Base-by-base conservation (phyloP, 2,888 invertebrate species). In the Clostera curtula region DNA sequence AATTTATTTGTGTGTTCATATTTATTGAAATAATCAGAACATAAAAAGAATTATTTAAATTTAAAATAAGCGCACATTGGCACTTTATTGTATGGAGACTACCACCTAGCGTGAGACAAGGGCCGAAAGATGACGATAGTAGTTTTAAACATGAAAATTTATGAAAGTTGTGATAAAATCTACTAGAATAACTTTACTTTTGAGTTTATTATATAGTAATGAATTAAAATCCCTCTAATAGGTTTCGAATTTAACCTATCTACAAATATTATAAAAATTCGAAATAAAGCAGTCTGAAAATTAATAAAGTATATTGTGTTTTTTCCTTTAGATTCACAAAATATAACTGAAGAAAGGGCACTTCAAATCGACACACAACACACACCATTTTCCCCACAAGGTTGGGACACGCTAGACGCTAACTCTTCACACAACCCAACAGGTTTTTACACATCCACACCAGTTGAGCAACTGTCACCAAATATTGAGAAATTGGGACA, bases 351-450 rank as follows among this genome's bases (percentile, higher is more conserved):
- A 60, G 64, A 70, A 58, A 70, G 64, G 70, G 68, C 74, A 68
- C 62, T 62, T 52, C 69, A 67, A 58, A 73, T 64, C 56, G 67
- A 79, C 67, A 79, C 76, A 66, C 61, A 56, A 63, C 65, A 76
- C 63, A 77, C 74, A 62, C 60, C 62, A 56, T 58, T 71, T 72
- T 76, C 80, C 60, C 74, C 79, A 34, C 69, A 67, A 49, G 72
- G 69, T 57, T 76, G 77, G 77, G 79, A 77, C 48, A 49, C 51
- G 34, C 51, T 65, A 34, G 77, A 73, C 66, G 66, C 62, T 58
- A 74, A 62, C 41, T 75, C 73, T 58, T 66, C 74, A 36, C 43
- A 61, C 36, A 56, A 64, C 36, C 70, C 58, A 43, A 47, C 66
- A 46, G 65, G 65, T 44, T 65, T 69, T 43, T 72, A 67, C 41